phyloP scores from a whole-genome alignment of 2,113 vertebrate genomes.

The Chaetops frenatus region DNA sequence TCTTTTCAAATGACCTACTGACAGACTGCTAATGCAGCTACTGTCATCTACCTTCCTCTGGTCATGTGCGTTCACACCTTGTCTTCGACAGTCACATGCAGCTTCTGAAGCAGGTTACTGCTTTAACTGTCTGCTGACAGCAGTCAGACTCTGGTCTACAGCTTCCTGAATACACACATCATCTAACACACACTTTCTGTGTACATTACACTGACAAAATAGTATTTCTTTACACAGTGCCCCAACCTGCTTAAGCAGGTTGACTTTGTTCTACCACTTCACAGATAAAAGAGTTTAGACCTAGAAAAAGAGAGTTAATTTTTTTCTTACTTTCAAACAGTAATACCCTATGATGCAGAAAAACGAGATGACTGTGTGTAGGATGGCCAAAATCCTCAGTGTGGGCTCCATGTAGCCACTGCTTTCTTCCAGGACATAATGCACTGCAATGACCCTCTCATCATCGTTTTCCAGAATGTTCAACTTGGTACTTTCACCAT shows the following conservation, averaged over 20 bases:
- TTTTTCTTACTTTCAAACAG: slow-evolving; percentile 83
- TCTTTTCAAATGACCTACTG: not conserved
- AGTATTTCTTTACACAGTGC: not conserved
- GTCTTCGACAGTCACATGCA: not conserved
- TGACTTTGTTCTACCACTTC: not conserved
- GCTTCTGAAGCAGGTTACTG: not conserved
- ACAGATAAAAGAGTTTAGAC: not conserved
- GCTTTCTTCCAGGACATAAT: slow-evolving; percentile 93
- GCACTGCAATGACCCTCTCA: slow-evolving; percentile 74
- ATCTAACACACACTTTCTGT: not conserved
- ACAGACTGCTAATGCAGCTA: not conserved
- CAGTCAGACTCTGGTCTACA: not conserved
- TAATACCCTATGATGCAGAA: slow-evolving; percentile 99
- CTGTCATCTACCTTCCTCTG: not conserved
- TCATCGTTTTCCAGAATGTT: slow-evolving; percentile 42
- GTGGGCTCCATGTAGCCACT: slow-evolving; percentile 97
- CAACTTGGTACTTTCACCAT: slow-evolving; percentile 35
- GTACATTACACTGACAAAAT: not conserved
- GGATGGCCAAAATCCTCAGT: slow-evolving; percentile 84
- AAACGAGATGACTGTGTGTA: slow-evolving; percentile 95
- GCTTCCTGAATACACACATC: not conserved
- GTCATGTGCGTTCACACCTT: rapidly evolving
- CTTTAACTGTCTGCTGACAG: not conserved
- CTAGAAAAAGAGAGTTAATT: not conserved
- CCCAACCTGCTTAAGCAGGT: not conserved